Conservation (phyloP, 1,140 invertebrate genomes). For the Ceratoteleas bidentatus region DNA sequence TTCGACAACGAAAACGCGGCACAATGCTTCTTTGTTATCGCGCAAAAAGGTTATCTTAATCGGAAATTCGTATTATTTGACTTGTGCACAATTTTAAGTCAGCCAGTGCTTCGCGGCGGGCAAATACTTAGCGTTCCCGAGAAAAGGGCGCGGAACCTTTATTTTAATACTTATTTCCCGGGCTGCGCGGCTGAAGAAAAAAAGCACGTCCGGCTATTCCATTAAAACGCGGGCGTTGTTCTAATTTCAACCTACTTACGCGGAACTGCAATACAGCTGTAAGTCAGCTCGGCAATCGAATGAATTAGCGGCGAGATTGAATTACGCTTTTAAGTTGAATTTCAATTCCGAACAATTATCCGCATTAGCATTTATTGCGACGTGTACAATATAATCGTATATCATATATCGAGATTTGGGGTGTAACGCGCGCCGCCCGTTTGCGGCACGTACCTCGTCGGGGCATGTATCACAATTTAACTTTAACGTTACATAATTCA, state of each 20-base stretch:
- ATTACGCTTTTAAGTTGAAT: conserved; percentile 48
- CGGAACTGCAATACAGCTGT: conserved; percentile 19
- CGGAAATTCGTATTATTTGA: conserved; percentile 54
- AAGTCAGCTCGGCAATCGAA: conserved; percentile 42
- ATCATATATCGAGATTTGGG: conserved; percentile 8
- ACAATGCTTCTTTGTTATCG: conserved; percentile 42
- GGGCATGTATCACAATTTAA: conserved; percentile 50
- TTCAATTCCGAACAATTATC: conserved; percentile 46
- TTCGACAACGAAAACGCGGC: conserved; percentile 25
- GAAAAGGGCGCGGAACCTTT: conserved; percentile 27
- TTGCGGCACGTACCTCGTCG: conserved; percentile 42
- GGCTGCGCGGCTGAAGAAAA: neutral
- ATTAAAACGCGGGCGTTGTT: conserved; percentile 34
- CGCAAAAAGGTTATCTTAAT: conserved; percentile 43
- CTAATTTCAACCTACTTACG: conserved; percentile 39
- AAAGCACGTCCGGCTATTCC: conserved; percentile 16
- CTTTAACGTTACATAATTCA: conserved; percentile 57
- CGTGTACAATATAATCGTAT: conserved; percentile 36
- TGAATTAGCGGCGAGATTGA: conserved; percentile 52
- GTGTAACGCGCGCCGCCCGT: conserved; percentile 3
- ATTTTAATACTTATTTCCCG: conserved; percentile 51
- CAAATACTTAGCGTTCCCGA: conserved; percentile 39
- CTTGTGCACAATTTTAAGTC: conserved; percentile 38
- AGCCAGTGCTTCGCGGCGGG: conserved; percentile 28
- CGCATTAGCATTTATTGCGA: conserved; percentile 43